Conservation (phyloP, 2,113 vertebrate genomes). For the Oreotragus oreotragus region DNA sequence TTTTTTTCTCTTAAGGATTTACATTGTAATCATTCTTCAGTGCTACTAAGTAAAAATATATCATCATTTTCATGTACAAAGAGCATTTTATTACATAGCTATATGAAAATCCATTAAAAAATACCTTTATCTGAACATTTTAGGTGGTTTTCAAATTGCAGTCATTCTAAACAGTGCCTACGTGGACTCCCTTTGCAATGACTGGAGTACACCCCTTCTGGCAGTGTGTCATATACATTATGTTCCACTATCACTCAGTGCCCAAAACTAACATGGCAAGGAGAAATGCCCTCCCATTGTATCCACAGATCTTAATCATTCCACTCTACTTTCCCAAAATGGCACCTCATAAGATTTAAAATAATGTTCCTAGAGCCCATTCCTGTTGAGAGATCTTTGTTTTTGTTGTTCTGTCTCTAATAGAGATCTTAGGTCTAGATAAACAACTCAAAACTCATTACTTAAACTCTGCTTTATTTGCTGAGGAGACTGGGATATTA, state of each 20-base stretch:
- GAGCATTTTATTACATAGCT: not conserved
- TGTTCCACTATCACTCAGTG: not conserved
- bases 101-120: not conserved
- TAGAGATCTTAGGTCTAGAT: not conserved
- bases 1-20: not conserved
- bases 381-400: not conserved
- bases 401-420: not conserved
- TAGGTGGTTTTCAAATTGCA: not conserved
- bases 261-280: not conserved
- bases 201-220: not conserved
- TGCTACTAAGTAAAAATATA: not conserved
- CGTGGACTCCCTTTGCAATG: not conserved
- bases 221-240: not conserved
- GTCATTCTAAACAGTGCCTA: not conserved
- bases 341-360: not conserved
- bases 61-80: not conserved
- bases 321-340: not conserved
- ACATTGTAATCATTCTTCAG: not conserved
- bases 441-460: not conserved
- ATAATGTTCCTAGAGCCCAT: not conserved
- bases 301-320: not conserved
- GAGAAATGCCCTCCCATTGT: not conserved
- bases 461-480: not conserved
- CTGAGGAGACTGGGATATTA: not conserved
- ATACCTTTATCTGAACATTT: not conserved